Base-by-base conservation (phyloP, 2,888 invertebrate species). In the Hirtodrosophila alboralis region DNA sequence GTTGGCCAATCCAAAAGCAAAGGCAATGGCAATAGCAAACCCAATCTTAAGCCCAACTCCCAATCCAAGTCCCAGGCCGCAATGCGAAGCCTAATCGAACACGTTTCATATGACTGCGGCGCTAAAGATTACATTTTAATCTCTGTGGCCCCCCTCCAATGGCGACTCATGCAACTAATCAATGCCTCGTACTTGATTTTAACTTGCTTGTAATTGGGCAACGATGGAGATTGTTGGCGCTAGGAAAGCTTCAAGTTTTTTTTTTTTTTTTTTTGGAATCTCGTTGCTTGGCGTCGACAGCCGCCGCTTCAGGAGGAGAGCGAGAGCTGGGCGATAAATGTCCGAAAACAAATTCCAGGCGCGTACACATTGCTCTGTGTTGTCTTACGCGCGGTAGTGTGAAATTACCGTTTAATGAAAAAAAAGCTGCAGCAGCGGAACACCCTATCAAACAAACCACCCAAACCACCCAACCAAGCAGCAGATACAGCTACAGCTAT, bases 341-440 rank as follows among this genome's bases (percentile, higher is more conserved):
- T 76, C 84, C 68, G 28, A 72, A 74, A 76, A 69, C 59, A 77
- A 83, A 79, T 78, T 78, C 78, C 60, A 75, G 31, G 30, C 80
- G 86, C 78, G 86, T 79, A 79, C 85, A 65, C 70, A 28, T 45
- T 18, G 18, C 12, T 9, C 12, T 37, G 7, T 57, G 69, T 52
- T 48, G 57, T 48, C 28, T 27, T 52, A 41, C 45, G 52, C 47
- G 49, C 38, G 51, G 38, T 76, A 77, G 86, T 83, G 86, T 79
- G 84, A 79, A 83, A 83, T 83, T 83, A 79, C 79, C 86, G 86
- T 85, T 79, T 83, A 79, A 85, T 79, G 78, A 79, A 79, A 77
- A 75, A 49, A 77, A 75, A 49, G 80, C 85, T 64, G 47, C 76
- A 67, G 48, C 43, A 37, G 27, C 49, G 27, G 16, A 67, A 23